Percentiles rank a stretch among this genome's conserved stretches.
phyloP scores from a whole-genome alignment of 2,797 vertebrate species.

The Sphenodon punctatus region DNA sequence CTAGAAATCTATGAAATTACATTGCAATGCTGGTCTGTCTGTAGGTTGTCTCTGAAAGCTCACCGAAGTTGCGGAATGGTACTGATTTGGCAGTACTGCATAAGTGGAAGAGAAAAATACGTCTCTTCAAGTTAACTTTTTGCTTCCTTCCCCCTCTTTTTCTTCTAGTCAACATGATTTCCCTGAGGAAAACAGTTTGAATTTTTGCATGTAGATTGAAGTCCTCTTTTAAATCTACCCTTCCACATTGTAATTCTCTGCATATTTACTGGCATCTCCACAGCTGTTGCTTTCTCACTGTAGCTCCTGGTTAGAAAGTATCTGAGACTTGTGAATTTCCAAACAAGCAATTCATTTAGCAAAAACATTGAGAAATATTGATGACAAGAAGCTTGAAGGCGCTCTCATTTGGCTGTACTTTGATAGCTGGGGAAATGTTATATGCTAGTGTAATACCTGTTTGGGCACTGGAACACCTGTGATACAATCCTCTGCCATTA shows the following conservation, averaged over 20 bases:
- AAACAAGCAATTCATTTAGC: neutral
- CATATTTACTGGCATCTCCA: too few relatives aligned
- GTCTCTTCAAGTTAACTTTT: neutral
- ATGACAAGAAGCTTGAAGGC: neutral
- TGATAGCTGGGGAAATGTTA: neutral
- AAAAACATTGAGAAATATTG: neutral
- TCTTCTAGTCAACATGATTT: too few relatives aligned
- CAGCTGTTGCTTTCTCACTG: neutral
- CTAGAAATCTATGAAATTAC: neutral
- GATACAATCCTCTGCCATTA: too few relatives aligned
- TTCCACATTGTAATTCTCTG: neutral
- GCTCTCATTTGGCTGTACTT: neutral
- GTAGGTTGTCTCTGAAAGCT: neutral
- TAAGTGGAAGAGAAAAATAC: neutral
- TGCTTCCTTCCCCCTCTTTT: neutral
- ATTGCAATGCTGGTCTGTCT: neutral
- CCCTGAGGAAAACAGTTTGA: neutral
- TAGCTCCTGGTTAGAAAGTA: neutral
- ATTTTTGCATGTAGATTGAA: neutral
- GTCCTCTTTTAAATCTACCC: neutral
- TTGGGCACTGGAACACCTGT: too few relatives aligned
- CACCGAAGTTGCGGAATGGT: fast-evolving
- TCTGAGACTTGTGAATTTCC: neutral
- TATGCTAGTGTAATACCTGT: neutral
- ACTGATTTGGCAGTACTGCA: neutral